A percentile compares a stretch with the other conserved stretches of the same genome.
Conservation (phyloP, 2,888 invertebrate species). For the Labia minor region DNA sequence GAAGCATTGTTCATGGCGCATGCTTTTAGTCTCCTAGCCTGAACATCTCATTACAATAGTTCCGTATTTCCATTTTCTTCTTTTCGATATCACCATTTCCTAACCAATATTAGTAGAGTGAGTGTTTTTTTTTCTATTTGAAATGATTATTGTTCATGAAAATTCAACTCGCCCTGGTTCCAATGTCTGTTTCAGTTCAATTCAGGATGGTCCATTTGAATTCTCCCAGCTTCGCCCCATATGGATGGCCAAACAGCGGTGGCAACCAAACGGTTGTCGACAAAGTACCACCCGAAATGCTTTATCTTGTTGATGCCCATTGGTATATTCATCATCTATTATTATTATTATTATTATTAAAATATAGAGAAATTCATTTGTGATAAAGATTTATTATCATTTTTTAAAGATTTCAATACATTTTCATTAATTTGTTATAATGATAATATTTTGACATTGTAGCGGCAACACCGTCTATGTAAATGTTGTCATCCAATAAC, state of each 20-base stretch:
- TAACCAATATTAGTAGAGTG: background rate
- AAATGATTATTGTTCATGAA: too few species aligned
- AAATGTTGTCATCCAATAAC: too few species aligned
- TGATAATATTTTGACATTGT: too few species aligned
- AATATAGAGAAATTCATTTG: too few species aligned
- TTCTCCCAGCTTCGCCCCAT: conserved; percentile 36
- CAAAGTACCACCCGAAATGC: conserved; percentile 62
- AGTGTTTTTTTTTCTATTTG: too few species aligned
- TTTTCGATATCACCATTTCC: conserved; percentile 19
- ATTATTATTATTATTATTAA: background rate
- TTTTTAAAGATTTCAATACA: too few species aligned
- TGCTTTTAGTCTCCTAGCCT: background rate
- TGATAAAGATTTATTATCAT: too few species aligned
- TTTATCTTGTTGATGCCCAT: conserved; percentile 60
- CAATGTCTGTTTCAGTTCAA: background rate
- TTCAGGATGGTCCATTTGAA: background rate
- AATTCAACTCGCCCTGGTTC: too few species aligned
- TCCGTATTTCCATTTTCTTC: conserved; percentile 30
- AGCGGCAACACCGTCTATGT: too few species aligned
- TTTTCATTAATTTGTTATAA: too few species aligned
- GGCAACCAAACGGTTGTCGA: conserved; percentile 72
- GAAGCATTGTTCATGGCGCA: background rate
- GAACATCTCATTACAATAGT: conserved; percentile 30
- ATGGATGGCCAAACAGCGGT: conserved; percentile 31
- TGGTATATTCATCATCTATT: conserved; percentile 31